Evolutionary conservation across 2,888 invertebrate species (phyloP).

Genomic region (Doris montereyensis): DNA sequence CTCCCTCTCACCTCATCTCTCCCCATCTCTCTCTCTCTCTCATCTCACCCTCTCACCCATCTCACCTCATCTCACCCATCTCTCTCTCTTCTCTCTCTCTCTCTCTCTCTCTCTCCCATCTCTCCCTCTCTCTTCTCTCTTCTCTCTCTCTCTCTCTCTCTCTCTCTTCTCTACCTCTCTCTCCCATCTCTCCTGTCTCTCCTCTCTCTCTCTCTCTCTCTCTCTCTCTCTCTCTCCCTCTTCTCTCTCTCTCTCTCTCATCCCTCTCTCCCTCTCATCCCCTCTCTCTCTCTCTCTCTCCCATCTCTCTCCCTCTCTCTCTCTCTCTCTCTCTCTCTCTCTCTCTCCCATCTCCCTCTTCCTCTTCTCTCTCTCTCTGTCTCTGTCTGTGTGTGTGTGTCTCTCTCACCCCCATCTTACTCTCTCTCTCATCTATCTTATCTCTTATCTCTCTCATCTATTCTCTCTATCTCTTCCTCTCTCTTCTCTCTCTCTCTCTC

Average conservation of each 20-base stretch:
- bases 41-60: constrained; percentile 18
- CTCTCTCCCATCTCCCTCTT: too few species aligned
- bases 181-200: too few species aligned
- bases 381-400: not conserved
- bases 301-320: too few species aligned
- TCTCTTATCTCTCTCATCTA: not conserved
- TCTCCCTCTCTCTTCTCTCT: not conserved
- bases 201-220: not conserved
- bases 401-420: not conserved
- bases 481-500: not conserved
- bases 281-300: too few species aligned
- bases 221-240: not conserved
- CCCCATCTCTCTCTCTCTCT: not conserved
- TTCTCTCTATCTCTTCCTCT: constrained; percentile 1
- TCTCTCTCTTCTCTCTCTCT: not conserved
- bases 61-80: not conserved
- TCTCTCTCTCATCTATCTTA: not conserved
- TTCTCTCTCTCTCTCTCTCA: not conserved
- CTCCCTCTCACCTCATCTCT: not conserved
- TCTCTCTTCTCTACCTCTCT: too few species aligned
- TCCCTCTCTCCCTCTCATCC: too few species aligned
- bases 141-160: not conserved
- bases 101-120: constrained; percentile 9
- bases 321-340: too few species aligned
- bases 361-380: not conserved